Base-by-base conservation (phyloP, 2,888 invertebrate species). In the Trissonchulus latispiculum region DNA sequence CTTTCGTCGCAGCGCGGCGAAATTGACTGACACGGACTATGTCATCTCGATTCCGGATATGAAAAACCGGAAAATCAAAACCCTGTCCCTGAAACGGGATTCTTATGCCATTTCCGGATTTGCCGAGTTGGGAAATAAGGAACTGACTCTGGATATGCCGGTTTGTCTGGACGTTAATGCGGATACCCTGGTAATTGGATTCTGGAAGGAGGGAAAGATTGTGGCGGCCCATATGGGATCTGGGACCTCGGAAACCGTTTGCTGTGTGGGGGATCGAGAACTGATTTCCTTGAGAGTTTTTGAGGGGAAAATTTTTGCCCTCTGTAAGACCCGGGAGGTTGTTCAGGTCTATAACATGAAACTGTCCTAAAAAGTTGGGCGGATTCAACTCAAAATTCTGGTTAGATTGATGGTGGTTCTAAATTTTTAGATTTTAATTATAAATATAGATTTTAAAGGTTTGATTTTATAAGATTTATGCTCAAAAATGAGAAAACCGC, bases 131-230 rank as follows among this genome's bases (percentile, higher is more conserved):
- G 36, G 33, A 23, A 28, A 36, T 36, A 32, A 32, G 8, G 31
- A 68, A 64, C 48, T 48, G 23, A 48, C 48, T 23, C 8, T 28
- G 29, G 69, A 68, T 68, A 35, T 68, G 69, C 69, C 69, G 36
- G 36, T 68, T 35, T 68, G 36, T 31, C 28, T 36, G 8, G 69
- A 68, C 36, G 28, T 68, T n/a, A 32, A n/a, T 36, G 69, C 2
- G 8, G 32, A 36, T 23, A 23, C n/a, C n/a, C 35, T 68, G 28
- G 33, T 36, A n/a, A 68, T 68, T 36, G 69, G 69, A 8, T 68
- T 36, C 36, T 68, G 69, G 69, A 68, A 68, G 36, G 36, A n/a
- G n/a, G 69, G 69, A 68, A 36, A 36, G 8, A 68, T 68, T n/a
- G 33, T 36, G 36, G 33, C 69, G 3, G 66, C 8, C 8, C 15